Evolutionary conservation across 2,797 vertebrate species (phyloP).

Genomic region (Remorina albescens): DNA sequence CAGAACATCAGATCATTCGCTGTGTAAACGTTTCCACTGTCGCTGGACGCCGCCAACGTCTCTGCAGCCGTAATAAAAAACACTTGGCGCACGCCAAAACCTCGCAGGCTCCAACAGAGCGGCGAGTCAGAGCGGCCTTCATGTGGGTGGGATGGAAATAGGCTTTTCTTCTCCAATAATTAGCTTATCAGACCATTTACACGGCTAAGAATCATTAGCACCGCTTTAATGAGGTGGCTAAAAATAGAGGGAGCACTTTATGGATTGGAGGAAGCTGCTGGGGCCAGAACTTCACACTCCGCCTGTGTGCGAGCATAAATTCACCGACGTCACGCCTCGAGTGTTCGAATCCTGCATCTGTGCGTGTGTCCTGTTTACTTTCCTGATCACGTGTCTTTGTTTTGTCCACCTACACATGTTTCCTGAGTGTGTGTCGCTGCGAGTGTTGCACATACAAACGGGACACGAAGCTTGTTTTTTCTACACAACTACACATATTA

Average conservation of each 20-base stretch:
- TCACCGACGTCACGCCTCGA: background rate
- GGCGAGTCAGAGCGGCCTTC: slow-evolving; percentile 24
- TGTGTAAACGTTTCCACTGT: slow-evolving; percentile 42
- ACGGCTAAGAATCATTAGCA: slow-evolving; percentile 68
- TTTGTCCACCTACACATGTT: background rate
- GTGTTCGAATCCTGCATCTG: slow-evolving; percentile 11
- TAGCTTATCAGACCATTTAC: slow-evolving; percentile 73
- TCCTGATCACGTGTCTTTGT: too few species aligned
- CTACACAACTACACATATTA: background rate
- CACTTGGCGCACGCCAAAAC: slow-evolving; percentile 20
- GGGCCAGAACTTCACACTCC: slow-evolving; percentile 43
- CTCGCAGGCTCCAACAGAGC: background rate
- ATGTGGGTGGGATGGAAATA: slow-evolving; percentile 60
- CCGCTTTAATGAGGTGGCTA: slow-evolving; percentile 68
- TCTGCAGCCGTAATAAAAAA: slow-evolving; percentile 45
- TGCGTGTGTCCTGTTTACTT: slow-evolving; percentile 2
- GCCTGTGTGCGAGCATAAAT: slow-evolving; percentile 55
- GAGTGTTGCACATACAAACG: background rate
- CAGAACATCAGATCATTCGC: slow-evolving; percentile 14
- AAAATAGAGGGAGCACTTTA: slow-evolving; percentile 69
- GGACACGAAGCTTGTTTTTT: background rate
- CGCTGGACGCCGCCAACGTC: slow-evolving; percentile 10
- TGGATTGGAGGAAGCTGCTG: slow-evolving; percentile 55
- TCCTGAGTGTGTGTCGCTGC: background rate
- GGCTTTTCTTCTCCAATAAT: slow-evolving; percentile 70